Percentiles rank a stretch among this genome's conserved stretches.
phyloP scores from a whole-genome alignment of 2,113 vertebrate species.

The Notothenia coriiceps region DNA sequence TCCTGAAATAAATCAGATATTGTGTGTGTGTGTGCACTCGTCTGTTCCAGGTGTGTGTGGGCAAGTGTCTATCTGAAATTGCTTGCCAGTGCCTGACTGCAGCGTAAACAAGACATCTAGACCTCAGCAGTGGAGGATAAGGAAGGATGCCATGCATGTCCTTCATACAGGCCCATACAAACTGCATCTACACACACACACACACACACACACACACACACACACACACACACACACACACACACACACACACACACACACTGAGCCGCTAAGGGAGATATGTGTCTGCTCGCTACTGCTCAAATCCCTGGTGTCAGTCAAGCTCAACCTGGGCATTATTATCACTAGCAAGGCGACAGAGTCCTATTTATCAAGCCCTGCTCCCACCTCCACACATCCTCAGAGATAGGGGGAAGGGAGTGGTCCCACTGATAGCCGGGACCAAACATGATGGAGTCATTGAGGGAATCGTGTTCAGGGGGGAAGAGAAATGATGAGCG shows the following conservation, averaged over 20 bases:
- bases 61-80: constrained; percentile 72
- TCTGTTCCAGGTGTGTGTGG: constrained; percentile 21
- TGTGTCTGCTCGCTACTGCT: constrained; percentile 65
- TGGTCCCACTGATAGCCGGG: constrained; percentile 39
- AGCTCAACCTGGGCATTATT: constrained; percentile 82
- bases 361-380: constrained; percentile 74
- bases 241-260: constrained; percentile 31
- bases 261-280: constrained; percentile 66
- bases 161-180: constrained; percentile 65
- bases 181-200: constrained; percentile 40
- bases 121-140: constrained; percentile 73
- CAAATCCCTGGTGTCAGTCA: constrained; percentile 82
- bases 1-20: constrained; percentile 64
- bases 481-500: constrained; percentile 40
- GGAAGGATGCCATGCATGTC: constrained; percentile 78
- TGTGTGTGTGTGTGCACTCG: constrained; percentile 11
- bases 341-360: constrained; percentile 76
- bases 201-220: constrained; percentile 42
- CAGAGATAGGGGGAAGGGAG: constrained; percentile 57
- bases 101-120: constrained; percentile 83
- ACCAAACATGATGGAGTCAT: constrained; percentile 48
- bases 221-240: constrained; percentile 29
- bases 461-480: constrained; percentile 36
- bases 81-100: constrained; percentile 59
- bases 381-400: constrained; percentile 58